Evolutionary conservation across 2,113 vertebrate genomes (phyloP).

Genomic region (Sinocyclocheilus maitianheensis): DNA sequence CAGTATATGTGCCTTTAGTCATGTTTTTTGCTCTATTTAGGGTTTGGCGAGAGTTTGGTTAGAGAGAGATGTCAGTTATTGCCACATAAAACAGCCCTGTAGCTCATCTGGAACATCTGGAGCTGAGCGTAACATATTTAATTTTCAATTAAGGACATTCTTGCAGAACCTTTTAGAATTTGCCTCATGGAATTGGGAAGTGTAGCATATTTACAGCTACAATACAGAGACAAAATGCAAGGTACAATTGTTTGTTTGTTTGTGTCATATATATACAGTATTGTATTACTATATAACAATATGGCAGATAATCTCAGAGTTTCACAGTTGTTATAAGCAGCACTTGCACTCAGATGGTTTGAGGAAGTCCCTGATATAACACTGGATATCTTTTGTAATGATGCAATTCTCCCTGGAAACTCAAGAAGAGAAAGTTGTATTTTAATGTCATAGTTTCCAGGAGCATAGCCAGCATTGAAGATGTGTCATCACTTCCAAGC

Average conservation of each 20-base stretch:
- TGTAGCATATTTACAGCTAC: not conserved
- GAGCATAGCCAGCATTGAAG: not conserved
- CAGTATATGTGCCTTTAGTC: not conserved
- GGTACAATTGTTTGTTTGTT: not conserved
- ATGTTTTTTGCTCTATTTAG: not conserved
- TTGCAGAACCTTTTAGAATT: not conserved
- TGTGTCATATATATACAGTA: not conserved
- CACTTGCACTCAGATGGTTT: not conserved
- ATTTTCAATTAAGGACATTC: not conserved
- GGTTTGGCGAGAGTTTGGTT: too few relatives aligned
- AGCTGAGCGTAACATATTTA: slow-evolving; percentile 10
- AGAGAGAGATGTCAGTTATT: slow-evolving; percentile 12
- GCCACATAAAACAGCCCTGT: slow-evolving; percentile 25
- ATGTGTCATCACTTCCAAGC: not conserved
- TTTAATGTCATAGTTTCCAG: not conserved
- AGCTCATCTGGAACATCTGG: slow-evolving; percentile 41
- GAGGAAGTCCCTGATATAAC: not conserved
- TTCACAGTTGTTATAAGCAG: not conserved
- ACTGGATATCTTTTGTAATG: not conserved
- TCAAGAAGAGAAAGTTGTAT: not conserved
- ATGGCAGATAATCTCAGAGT: not conserved
- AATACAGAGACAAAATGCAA: not conserved
- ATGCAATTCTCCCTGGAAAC: not conserved
- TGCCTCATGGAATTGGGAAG: slow-evolving; percentile 16
- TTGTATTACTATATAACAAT: not conserved